Conservation (phyloP, 2,888 invertebrate species). For the Pseudococcus jackbeardsleyi region DNA sequence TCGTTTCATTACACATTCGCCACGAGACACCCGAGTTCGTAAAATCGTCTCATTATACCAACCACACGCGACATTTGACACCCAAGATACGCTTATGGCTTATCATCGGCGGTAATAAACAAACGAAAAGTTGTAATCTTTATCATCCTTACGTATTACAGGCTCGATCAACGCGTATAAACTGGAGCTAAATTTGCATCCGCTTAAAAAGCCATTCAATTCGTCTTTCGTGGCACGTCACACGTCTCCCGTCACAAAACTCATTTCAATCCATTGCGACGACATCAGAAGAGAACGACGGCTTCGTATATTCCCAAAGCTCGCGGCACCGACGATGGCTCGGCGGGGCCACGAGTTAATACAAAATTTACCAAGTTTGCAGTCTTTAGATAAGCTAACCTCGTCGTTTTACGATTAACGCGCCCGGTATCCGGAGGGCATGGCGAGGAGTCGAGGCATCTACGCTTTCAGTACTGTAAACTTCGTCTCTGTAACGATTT, state of each 20-base stretch:
- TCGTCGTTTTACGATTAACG: conserved; percentile 7
- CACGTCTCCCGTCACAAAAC: no score
- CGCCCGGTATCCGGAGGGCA: background rate
- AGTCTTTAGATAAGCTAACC: background rate
- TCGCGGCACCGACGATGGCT: no score
- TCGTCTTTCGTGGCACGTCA: background rate
- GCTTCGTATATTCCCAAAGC: no score
- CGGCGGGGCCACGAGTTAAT: background rate
- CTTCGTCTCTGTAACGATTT: background rate
- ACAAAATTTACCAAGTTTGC: background rate
- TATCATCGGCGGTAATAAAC: background rate
- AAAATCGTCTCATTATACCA: background rate
- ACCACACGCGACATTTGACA: background rate
- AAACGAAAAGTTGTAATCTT: conserved; percentile 18
- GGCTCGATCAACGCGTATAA: background rate
- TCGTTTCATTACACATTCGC: no score
- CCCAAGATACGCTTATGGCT: background rate
- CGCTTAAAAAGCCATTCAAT: background rate
- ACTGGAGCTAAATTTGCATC: background rate
- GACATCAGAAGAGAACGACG: background rate
- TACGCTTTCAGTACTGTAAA: no score
- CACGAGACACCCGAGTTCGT: no score
- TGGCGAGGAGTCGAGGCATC: no score
- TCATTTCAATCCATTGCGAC: background rate
- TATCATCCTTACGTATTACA: background rate